phyloP scores from a whole-genome alignment of 2,113 vertebrate genomes.

The Corythoichthys haematopterus region DNA sequence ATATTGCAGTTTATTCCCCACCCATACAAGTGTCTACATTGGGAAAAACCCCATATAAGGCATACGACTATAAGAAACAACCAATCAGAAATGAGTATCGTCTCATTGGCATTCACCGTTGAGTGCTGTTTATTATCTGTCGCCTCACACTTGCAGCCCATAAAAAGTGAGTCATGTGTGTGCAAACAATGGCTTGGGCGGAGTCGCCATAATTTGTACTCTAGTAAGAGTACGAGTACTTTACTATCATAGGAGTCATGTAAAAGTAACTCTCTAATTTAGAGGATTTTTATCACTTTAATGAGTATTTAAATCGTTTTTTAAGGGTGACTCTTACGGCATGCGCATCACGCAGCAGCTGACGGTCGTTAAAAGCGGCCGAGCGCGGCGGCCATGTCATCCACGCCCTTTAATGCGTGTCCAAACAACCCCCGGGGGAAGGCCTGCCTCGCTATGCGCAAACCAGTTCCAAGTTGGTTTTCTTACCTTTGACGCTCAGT shows the following conservation, averaged over 20 bases:
- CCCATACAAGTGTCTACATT: neutral
- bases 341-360: slow-evolving; percentile 50
- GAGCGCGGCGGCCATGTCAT: slow-evolving; percentile 51
- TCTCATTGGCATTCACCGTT: too few species aligned
- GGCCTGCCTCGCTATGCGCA: slow-evolving; percentile 5
- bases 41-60: neutral
- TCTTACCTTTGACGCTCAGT: neutral
- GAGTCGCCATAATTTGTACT: neutral
- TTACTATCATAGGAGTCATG: too few species aligned
- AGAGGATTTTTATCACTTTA: too few species aligned
- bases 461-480: neutral
- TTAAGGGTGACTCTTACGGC: slow-evolving; percentile 34
- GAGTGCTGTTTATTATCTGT: neutral
- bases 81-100: neutral
- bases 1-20: neutral
- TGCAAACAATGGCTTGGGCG: neutral
- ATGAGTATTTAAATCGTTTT: too few species aligned
- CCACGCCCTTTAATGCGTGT: slow-evolving; percentile 32
- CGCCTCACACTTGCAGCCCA: neutral
- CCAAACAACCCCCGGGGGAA: slow-evolving; percentile 32
- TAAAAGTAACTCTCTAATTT: too few species aligned
- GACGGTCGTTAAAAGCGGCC: slow-evolving; percentile 38
- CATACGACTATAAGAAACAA: neutral
- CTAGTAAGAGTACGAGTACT: too few species aligned
- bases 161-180: neutral